Evolutionary conservation across 2,888 invertebrate genomes (phyloP), one percentile per base, ranked within the genome.

Genomic region (Morpho deidamia): DNA sequence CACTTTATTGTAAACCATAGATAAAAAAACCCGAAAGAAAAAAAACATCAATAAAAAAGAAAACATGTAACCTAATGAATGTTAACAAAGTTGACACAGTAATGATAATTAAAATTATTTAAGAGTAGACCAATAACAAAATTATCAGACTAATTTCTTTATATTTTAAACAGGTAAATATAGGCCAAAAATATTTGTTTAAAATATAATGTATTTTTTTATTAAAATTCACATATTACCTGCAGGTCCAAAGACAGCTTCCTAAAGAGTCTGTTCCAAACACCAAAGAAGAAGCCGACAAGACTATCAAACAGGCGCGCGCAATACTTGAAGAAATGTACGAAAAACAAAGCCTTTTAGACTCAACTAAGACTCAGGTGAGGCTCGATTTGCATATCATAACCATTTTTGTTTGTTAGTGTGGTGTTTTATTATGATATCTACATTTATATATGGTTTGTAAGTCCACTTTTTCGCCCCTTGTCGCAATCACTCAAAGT

Each of bases 221-320:
- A 12, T 9, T 23, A 7, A 38, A 11, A 38, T 37, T 8, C n/a
- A 35, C 44, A 33, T 33, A 23, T 47, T 49, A 53, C 44, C 7
- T 11, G 51, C 56, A 92, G 91, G 93, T 95, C 23, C 97, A 97
- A 78, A 91, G 96, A 40, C 94, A 95, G 68, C 83, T 97, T 63
- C 97, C 97, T 0, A 96, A 96, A 73, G 96, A 97, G 61, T 90
- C 92, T 0, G 92, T 96, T 34, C 94, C 94, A 0, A 91, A 91
- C 55, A 94, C 94, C 2, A 96, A 96, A 81, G 97, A 97, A 37
- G 97, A 98, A 73, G 97, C 98, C 0, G 97, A 97, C 70, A 96
- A 96, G 76, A 94, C 94, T 40, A 95, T 95, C 61, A 95, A 94
- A 69, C 94, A 94, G 70, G 93, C 96, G 23, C 95, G 96, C 68